Conservation (phyloP, 2,113 vertebrate species). For the Chloebia gouldiae region DNA sequence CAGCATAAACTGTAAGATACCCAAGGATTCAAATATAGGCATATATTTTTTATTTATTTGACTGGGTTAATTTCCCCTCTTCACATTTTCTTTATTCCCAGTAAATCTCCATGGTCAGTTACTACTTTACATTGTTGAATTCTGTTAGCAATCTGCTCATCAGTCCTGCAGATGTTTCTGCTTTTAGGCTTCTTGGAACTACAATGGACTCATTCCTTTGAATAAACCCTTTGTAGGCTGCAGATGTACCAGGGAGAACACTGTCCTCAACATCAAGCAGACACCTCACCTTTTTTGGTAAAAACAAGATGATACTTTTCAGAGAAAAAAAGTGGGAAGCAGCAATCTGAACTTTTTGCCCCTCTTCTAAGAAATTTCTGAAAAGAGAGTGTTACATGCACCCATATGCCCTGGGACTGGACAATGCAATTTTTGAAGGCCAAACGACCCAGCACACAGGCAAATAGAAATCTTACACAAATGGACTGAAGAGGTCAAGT, state of each 20-base stretch:
- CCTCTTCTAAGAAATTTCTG: background rate
- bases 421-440: background rate
- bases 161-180: conserved; percentile 71
- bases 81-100: too few species aligned
- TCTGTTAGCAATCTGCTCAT: conserved; percentile 71
- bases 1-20: background rate
- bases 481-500: background rate
- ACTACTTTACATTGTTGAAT: conserved; percentile 66
- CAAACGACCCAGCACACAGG: background rate
- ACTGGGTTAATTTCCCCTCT: conserved; percentile 16
- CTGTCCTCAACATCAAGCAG: background rate
- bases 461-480: background rate
- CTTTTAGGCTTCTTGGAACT: conserved; percentile 67
- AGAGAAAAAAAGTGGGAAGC: background rate
- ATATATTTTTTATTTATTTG: conserved; percentile 1
- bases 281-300: background rate
- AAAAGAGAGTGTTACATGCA: background rate
- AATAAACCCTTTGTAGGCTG: background rate
- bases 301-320: conserved; percentile 9
- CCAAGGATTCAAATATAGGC: background rate
- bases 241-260: background rate
- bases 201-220: conserved; percentile 26
- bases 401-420: background rate
- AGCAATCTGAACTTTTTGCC: background rate
- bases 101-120: conserved; percentile 59